These are phyloP conservation scores for Papilio machaon DNA, from an alignment of 1,140 invertebrate genomes.

Conservation along the genomic window DNA sequence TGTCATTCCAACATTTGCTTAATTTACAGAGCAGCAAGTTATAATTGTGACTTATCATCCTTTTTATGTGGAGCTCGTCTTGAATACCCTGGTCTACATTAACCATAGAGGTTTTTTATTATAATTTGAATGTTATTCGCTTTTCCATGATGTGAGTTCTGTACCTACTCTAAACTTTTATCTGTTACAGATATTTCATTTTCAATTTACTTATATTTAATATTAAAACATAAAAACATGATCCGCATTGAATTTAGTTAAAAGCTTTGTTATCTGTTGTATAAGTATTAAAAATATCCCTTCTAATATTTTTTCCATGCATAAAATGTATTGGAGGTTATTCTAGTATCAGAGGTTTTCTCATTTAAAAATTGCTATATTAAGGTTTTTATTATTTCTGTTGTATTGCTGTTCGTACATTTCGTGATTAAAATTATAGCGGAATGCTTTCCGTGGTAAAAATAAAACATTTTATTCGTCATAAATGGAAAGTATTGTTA, in stretches of 20 bases:
- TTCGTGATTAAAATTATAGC: constrained; percentile 21
- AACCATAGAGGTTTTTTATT: neutral
- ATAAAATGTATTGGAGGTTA: constrained; percentile 12
- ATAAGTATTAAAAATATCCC: neutral
- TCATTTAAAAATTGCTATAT: constrained; percentile 25
- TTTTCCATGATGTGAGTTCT: neutral
- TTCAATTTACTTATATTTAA: neutral
- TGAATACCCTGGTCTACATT: neutral
- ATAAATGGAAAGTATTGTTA: constrained; percentile 8
- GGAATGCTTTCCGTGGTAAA: constrained; percentile 3
- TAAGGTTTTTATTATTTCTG: constrained; percentile 1
- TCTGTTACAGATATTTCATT: neutral
- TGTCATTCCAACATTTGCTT: neutral
- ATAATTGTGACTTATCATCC: neutral
- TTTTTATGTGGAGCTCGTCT: neutral
- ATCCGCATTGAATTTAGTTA: neutral
- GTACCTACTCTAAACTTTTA: neutral
- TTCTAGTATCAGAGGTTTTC: constrained; percentile 7
- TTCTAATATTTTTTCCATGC: neutral
- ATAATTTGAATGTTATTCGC: neutral
- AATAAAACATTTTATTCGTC: constrained; percentile 7
- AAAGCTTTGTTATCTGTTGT: neutral
- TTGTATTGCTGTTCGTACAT: constrained; percentile 18
- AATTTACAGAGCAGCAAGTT: neutral
- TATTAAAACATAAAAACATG: neutral